A percentile compares a stretch with the other conserved stretches of the same genome.
Evolutionary conservation across 2,113 vertebrate species (phyloP).

Genomic region (Anguilla japonica): DNA sequence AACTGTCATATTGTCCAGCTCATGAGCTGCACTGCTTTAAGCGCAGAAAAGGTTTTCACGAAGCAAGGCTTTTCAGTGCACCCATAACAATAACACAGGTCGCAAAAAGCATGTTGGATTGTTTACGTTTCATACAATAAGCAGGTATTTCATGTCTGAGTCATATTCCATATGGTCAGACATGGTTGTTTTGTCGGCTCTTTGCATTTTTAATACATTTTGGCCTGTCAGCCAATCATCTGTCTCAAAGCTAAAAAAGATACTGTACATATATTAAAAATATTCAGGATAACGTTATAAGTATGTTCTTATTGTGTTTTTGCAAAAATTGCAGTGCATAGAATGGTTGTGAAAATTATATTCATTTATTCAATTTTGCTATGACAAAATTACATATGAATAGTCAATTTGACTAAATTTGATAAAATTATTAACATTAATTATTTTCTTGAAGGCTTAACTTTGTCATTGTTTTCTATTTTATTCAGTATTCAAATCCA

Average conservation of each 20-base stretch:
- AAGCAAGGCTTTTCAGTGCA: background rate
- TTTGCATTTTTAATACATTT: conserved; percentile 49
- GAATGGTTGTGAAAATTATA: background rate
- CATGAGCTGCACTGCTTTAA: conserved; percentile 14
- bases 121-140: background rate
- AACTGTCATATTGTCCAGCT: conserved; percentile 32
- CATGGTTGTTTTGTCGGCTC: conserved; percentile 39
- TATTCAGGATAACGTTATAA: background rate
- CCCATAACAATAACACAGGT: background rate
- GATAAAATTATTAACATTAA: background rate
- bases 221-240: conserved; percentile 43
- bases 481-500: background rate
- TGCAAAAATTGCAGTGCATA: background rate
- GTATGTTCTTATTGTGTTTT: background rate
- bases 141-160: background rate
- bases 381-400: background rate
- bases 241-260: conserved; percentile 43
- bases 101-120: background rate
- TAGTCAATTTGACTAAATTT: background rate
- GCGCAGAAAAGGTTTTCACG: background rate
- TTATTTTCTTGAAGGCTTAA: background rate
- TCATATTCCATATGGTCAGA: background rate
- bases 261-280: conserved; percentile 40
- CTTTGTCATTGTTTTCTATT: background rate
- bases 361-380: background rate